A percentile compares a stretch with the other conserved stretches of the same genome.
These are phyloP conservation scores for Umimayanthus kanabou DNA, from an alignment of 92 coral and sea anemone genomes.

Conservation along the genomic window DNA sequence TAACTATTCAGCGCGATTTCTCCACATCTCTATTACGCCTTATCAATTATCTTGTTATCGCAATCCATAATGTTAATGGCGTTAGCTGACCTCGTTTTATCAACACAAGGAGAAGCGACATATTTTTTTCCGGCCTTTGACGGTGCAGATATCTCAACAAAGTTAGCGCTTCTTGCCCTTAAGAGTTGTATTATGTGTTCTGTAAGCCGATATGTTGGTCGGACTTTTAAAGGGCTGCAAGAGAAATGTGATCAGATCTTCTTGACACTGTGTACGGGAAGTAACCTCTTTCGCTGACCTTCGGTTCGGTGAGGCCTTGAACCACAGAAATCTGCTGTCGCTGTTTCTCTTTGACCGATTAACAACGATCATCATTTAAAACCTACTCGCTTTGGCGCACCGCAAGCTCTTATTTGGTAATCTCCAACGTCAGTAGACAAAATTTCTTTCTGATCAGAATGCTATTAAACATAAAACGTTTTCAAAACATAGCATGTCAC, in stretches of 20 bases:
- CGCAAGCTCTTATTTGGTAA: not conserved
- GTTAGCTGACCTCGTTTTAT: constrained; percentile 32
- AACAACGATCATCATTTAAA: not conserved
- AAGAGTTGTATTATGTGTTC: constrained; percentile 45
- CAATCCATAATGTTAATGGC: constrained; percentile 31
- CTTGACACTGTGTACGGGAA: constrained; percentile 9
- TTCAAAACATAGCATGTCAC: constrained; percentile 26
- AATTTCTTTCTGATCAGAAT: not conserved
- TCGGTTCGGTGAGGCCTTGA: not conserved
- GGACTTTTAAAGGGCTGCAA: constrained; percentile 7
- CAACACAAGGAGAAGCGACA: constrained; percentile 13
- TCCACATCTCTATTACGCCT: constrained; percentile 10
- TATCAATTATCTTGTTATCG: constrained; percentile 40
- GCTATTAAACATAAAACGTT: not conserved
- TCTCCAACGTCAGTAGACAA: not conserved
- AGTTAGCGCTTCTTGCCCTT: constrained; percentile 31
- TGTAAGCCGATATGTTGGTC: constrained; percentile 64
- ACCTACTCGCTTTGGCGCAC: not conserved
- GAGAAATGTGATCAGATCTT: constrained; percentile 20
- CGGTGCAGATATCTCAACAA: not conserved
- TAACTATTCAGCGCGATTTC: constrained; percentile 28
- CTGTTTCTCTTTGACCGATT: not conserved
- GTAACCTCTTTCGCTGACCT: not conserved
- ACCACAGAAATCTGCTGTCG: not conserved
- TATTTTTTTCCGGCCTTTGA: constrained; percentile 1